phyloP scores from a whole-genome alignment of 2,888 invertebrate species.

The Heliconius hortense region DNA sequence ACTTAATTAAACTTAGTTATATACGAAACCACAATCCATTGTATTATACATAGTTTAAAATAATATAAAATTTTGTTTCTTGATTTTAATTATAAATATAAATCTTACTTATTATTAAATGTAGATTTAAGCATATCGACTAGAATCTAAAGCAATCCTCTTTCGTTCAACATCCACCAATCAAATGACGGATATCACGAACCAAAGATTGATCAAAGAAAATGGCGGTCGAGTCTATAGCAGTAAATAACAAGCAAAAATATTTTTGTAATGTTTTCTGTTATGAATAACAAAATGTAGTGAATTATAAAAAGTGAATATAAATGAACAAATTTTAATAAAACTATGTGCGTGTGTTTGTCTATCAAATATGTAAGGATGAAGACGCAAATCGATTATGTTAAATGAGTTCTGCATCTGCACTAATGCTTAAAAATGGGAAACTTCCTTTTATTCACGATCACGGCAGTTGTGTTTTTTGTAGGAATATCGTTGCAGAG shows the following conservation, averaged over 20 bases:
- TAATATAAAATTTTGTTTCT: neutral
- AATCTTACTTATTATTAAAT: too few species aligned
- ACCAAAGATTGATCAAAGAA: slow-evolving; percentile 53
- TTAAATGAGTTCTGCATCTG: slow-evolving; percentile 64
- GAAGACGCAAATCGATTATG: slow-evolving; percentile 55
- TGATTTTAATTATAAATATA: neutral
- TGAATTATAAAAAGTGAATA: slow-evolving; percentile 51
- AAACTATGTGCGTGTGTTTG: slow-evolving; percentile 50
- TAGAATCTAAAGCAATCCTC: slow-evolving; percentile 12
- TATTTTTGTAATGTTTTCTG: slow-evolving; percentile 54
- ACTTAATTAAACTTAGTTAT: neutral
- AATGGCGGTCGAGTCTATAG: slow-evolving; percentile 69
- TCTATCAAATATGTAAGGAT: slow-evolving; percentile 72
- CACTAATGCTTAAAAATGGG: slow-evolving; percentile 78
- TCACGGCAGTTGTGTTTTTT: slow-evolving; percentile 61
- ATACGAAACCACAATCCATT: neutral
- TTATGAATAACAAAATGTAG: slow-evolving; percentile 60
- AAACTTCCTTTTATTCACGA: slow-evolving; percentile 74
- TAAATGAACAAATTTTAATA: slow-evolving; percentile 54
- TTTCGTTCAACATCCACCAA: slow-evolving; percentile 20
- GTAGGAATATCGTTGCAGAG: slow-evolving; percentile 59
- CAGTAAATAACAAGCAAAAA: slow-evolving; percentile 62
- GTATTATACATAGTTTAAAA: neutral
- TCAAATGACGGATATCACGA: slow-evolving; percentile 20
- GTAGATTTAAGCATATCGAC: slow-evolving; percentile 7